Evolutionary conservation across 2,797 vertebrate genomes (phyloP), one percentile per base, ranked within the genome.

Genomic region (Parauchenoglanis punctatus): DNA sequence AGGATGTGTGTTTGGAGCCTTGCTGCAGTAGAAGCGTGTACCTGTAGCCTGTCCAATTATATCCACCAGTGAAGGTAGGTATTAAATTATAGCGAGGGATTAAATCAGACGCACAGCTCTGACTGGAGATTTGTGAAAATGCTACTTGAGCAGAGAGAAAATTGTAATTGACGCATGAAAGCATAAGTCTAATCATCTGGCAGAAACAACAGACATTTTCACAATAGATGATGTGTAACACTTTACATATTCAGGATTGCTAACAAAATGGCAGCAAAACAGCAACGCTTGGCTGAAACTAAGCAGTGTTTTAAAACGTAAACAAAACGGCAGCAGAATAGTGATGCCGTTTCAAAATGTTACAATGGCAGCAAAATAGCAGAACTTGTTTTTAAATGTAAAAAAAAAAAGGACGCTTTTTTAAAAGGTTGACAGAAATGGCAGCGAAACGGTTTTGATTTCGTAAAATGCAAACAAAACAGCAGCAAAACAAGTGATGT

Each of bases 11-110:
- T 70, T 35, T 63, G 25, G 2, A 10, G 56, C 65, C 58, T 61
- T n/a, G 35, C 56, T 49, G 80, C 80, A 82, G 59, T 82, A 82
- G 2, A 52, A 83, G 63, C 18, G 7, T 35, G 63, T 7, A 68
- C n/a, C 61, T 67, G 44, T 49, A 65, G n/a, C 40, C 61, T 83
- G 8, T 35, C 63, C 46, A 68, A 31, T 52, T 83, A 11, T 20
- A 67, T 52, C 25, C 46, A 52, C 44, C 17, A 12, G 31, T 12
- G 44, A 67, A 54, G 63, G 23, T 11, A 54, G n/a, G 63, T 46
- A 81, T 81, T 65, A 65, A 59, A 68, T 67, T 31, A 82, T 11
- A 23, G 81, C 28, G 44, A 83, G 52, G 44, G 61, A 83, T 67
- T 67, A 17, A 83, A 67, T 31, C 61, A 25, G 56, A 46, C 23